These are phyloP conservation scores for Cariama cristata DNA, from an alignment of 2,113 vertebrate species.

Conservation along the genomic window DNA sequence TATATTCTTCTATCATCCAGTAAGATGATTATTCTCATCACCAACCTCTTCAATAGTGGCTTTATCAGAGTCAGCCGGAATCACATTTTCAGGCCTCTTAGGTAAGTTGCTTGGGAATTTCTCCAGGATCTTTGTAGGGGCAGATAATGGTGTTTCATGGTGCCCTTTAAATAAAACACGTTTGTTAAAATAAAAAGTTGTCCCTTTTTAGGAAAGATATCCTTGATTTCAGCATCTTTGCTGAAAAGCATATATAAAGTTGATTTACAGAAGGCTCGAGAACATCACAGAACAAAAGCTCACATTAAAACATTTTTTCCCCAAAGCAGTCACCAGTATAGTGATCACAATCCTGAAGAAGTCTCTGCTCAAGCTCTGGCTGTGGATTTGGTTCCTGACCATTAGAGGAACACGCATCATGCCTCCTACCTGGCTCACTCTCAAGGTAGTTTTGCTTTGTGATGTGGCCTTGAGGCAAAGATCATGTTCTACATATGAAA, in stretches of 20 bases:
- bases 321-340: background rate
- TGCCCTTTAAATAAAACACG: constrained; percentile 82
- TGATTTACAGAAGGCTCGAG: background rate
- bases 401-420: background rate
- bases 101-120: constrained; percentile 91
- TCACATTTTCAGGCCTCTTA: constrained; percentile 87
- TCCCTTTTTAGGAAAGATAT: background rate
- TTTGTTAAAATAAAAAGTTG: background rate
- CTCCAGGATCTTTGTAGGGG: constrained; percentile 92
- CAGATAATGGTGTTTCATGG: constrained; percentile 92
- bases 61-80: constrained; percentile 88
- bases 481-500: background rate
- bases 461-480: background rate
- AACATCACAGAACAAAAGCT: background rate
- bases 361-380: background rate
- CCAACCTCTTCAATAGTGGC: constrained; percentile 84
- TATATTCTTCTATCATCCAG: background rate
- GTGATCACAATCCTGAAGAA: background rate
- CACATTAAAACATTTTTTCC: background rate
- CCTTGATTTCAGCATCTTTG: background rate
- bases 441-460: background rate
- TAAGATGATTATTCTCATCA: background rate
- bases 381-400: background rate
- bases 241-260: background rate
- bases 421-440: background rate